Conservation (phyloP, 2,113 vertebrate genomes). For the Hiodon tergisus region DNA sequence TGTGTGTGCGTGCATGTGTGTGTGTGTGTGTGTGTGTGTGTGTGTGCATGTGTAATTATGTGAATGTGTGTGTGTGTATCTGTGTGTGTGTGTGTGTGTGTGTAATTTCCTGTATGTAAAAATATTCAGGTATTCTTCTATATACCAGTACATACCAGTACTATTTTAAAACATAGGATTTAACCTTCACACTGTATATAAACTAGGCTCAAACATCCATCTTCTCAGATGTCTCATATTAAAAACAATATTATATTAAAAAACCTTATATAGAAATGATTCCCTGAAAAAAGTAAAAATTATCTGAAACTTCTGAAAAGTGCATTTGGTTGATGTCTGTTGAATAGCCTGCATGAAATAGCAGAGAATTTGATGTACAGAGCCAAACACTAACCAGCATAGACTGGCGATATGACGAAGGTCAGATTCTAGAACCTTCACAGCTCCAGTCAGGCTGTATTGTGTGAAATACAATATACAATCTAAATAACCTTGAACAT, state of each 20-base stretch:
- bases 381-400: no score
- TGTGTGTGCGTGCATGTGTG: not conserved
- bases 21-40: not conserved
- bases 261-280: no score
- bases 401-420: not conserved
- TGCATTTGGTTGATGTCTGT: not conserved
- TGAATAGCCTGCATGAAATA: not conserved
- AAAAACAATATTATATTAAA: no score
- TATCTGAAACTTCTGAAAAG: not conserved
- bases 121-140: no score
- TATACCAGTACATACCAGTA: no score
- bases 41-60: no score
- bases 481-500: not conserved
- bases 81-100: constrained; percentile 17
- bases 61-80: not conserved
- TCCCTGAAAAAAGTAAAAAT: no score
- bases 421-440: not conserved
- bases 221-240: no score
- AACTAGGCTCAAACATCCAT: no score
- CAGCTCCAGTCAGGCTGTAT: not conserved
- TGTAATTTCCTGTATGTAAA: not conserved
- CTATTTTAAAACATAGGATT: no score
- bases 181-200: no score
- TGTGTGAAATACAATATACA: not conserved
- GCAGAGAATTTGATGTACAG: not conserved